A percentile compares a stretch with the other conserved stretches of the same genome.
Conservation (phyloP, 2,113 vertebrate genomes). For the Baryphthengus martii region DNA sequence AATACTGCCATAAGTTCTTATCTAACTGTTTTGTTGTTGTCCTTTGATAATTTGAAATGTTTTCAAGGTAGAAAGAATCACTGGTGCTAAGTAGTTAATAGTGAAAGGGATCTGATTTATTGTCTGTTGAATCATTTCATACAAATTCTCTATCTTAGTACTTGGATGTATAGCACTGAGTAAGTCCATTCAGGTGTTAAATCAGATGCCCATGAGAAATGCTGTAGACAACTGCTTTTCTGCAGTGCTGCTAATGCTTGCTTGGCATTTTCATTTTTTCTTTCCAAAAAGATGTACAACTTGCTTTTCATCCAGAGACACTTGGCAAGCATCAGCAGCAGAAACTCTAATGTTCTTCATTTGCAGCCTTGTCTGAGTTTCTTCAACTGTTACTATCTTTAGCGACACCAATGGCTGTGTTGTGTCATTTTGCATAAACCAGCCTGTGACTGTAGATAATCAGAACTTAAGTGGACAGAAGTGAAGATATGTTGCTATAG, state of each 20-base stretch:
- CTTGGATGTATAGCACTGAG: neutral
- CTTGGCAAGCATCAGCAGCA: neutral
- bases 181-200: neutral
- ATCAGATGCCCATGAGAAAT: neutral
- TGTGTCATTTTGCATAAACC: neutral
- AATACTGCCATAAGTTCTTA: neutral
- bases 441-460: neutral
- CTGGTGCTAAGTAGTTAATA: neutral
- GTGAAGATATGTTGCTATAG: neutral
- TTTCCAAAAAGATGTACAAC: neutral
- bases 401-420: neutral
- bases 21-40: neutral
- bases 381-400: neutral
- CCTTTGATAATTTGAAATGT: neutral
- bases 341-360: neutral
- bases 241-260: neutral
- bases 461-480: neutral
- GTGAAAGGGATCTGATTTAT: neutral
- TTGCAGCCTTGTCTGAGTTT: neutral
- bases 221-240: neutral
- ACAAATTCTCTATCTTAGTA: neutral
- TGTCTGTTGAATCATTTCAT: neutral
- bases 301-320: neutral
- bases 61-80: neutral
- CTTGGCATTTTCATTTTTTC: neutral